These are phyloP conservation scores for Anoplophora glabripennis DNA, from an alignment of 1,140 invertebrate genomes.

Conservation along the genomic window DNA sequence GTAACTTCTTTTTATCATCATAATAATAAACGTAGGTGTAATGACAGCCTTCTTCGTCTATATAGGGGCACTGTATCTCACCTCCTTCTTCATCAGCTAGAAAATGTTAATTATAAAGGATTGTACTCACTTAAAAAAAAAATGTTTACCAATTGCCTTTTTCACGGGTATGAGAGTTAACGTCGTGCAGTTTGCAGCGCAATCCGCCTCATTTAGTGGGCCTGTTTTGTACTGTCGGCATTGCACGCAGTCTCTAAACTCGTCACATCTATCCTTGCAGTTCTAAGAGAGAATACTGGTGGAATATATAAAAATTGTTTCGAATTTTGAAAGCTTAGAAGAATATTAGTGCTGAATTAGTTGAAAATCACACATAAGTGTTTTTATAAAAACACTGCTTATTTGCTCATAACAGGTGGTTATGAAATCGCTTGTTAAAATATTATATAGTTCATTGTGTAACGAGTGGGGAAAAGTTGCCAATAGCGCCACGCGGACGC, in stretches of 20 bases:
- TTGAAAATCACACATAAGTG: too few species aligned
- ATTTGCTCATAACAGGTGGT: too few species aligned
- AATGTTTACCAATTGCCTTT: conserved; percentile 6
- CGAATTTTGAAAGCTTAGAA: too few species aligned
- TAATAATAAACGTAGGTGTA: conserved; percentile 80
- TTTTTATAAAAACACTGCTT: too few species aligned
- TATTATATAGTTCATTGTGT: too few species aligned
- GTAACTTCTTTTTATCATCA: conserved; percentile 53
- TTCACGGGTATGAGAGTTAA: conserved; percentile 52
- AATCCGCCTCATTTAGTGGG: conserved; percentile 53
- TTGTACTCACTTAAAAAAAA: too few species aligned
- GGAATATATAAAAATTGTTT: too few species aligned
- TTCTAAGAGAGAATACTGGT: too few species aligned
- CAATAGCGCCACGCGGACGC: too few species aligned
- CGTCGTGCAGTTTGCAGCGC: conserved; percentile 59
- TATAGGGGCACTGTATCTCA: conserved; percentile 73
- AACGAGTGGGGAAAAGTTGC: too few species aligned
- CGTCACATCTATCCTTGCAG: conserved; percentile 68
- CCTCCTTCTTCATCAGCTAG: conserved; percentile 68
- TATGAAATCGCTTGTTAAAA: too few species aligned
- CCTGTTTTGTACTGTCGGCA: conserved; percentile 69
- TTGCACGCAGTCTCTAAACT: conserved; percentile 73
- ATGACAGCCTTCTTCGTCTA: conserved; percentile 81
- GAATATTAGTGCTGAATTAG: too few species aligned
- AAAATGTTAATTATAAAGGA: conserved; percentile 27